phyloP scores from a whole-genome alignment of 2,888 invertebrate species.

The Deilephila porcellus region DNA sequence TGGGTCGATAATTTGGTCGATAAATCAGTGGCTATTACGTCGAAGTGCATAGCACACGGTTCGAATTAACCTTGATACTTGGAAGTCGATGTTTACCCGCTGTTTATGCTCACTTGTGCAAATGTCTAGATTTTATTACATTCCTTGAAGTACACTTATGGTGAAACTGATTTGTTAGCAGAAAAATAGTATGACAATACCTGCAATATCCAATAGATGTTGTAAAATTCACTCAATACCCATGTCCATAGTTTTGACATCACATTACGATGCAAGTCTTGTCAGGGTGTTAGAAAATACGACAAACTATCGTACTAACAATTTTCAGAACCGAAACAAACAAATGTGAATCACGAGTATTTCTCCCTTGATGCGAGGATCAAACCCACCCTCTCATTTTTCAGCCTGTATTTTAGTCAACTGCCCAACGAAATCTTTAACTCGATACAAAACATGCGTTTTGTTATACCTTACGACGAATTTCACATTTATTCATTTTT shows the following conservation, averaged over 20 bases:
- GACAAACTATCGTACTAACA: too few species aligned
- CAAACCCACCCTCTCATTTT: too few species aligned
- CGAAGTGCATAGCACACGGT: conserved; percentile 1
- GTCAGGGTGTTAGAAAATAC: too few species aligned
- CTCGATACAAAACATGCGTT: too few species aligned
- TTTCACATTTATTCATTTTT: too few species aligned
- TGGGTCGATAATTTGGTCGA: conserved; percentile 54
- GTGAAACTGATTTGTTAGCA: conserved; percentile 6
- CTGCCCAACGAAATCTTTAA: too few species aligned
- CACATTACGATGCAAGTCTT: not conserved
- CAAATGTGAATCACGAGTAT: too few species aligned
- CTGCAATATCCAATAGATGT: not conserved
- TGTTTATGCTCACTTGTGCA: conserved; percentile 34
- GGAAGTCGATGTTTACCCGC: conserved; percentile 8
- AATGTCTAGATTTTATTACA: conserved; percentile 48
- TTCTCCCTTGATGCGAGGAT: too few species aligned
- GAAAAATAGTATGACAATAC: not conserved
- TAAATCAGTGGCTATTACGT: conserved; percentile 27
- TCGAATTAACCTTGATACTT: not conserved
- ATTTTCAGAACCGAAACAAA: too few species aligned
- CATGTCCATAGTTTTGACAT: too few species aligned
- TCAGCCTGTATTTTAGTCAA: too few species aligned
- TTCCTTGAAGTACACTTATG: conserved; percentile 45
- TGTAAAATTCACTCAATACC: not conserved
- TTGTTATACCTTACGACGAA: too few species aligned